Percentiles rank a stretch among this genome's conserved stretches.
These are phyloP conservation scores for Pachycephala philippinensis DNA, from an alignment of 2,113 vertebrate genomes.

Conservation along the genomic window DNA sequence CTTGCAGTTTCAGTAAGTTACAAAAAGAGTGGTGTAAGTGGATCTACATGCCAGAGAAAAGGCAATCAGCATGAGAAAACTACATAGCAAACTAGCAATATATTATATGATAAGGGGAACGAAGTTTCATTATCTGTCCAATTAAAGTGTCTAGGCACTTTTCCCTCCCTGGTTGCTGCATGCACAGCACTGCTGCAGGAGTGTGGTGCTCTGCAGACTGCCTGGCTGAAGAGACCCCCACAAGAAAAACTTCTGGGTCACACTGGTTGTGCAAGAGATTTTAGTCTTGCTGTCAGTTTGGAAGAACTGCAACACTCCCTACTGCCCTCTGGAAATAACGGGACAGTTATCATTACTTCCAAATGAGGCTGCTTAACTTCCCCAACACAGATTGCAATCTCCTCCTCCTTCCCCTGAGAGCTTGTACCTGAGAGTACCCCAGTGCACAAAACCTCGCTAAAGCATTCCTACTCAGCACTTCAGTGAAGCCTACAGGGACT, in stretches of 20 bases:
- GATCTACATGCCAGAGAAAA: not conserved
- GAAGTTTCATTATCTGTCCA: not conserved
- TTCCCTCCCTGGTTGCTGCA: not conserved
- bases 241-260: not conserved
- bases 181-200: not conserved
- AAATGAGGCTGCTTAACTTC: not conserved
- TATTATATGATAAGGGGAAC: not conserved
- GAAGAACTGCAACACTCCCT: not conserved
- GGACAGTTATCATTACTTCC: not conserved
- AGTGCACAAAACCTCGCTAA: not conserved
- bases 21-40: not conserved
- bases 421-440: not conserved
- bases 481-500: not conserved
- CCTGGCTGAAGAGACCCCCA: not conserved
- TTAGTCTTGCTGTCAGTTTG: not conserved
- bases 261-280: not conserved
- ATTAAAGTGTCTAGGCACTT: not conserved
- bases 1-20: not conserved
- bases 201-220: rapidly evolving
- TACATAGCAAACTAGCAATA: not conserved
- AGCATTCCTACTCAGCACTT: not conserved
- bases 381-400: not conserved
- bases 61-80: not conserved
- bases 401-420: not conserved
- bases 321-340: not conserved